Conservation (phyloP, 2,113 vertebrate genomes). For the Prietella phreatophila region DNA sequence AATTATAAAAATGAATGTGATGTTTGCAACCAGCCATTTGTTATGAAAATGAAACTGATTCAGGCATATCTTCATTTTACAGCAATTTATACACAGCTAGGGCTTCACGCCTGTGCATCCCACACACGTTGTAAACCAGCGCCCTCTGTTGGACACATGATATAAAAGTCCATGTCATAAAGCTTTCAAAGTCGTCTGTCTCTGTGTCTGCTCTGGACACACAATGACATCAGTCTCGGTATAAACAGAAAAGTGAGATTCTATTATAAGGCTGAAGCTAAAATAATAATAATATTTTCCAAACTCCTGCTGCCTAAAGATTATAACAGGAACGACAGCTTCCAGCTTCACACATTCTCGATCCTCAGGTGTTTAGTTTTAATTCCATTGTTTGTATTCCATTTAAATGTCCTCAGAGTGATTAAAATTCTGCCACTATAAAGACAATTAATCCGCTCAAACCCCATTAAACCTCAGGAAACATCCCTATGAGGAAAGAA, state of each 20-base stretch:
- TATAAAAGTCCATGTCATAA: background rate
- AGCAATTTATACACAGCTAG: background rate
- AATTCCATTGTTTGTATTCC: background rate
- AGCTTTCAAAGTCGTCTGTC: background rate
- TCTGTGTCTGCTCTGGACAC: background rate
- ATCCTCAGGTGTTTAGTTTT: no score
- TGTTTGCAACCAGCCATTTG: background rate
- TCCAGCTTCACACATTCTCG: background rate
- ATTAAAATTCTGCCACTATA: background rate
- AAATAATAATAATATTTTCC: background rate
- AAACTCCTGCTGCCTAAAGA: background rate
- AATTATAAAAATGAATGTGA: background rate
- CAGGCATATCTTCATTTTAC: background rate
- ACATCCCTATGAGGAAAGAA: background rate
- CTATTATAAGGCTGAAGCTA: background rate
- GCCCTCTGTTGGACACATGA: conserved; percentile 38
- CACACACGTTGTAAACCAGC: conserved; percentile 31
- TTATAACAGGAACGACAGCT: background rate
- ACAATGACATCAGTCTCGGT: background rate
- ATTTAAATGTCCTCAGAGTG: background rate
- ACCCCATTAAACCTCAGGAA: background rate
- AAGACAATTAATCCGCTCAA: background rate
- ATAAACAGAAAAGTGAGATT: background rate
- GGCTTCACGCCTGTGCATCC: background rate
- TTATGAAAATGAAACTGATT: conserved; percentile 8